These are phyloP conservation scores for Phytoseiulus persimilis DNA, from an alignment of 2,888 invertebrate species.

Conservation along the genomic window DNA sequence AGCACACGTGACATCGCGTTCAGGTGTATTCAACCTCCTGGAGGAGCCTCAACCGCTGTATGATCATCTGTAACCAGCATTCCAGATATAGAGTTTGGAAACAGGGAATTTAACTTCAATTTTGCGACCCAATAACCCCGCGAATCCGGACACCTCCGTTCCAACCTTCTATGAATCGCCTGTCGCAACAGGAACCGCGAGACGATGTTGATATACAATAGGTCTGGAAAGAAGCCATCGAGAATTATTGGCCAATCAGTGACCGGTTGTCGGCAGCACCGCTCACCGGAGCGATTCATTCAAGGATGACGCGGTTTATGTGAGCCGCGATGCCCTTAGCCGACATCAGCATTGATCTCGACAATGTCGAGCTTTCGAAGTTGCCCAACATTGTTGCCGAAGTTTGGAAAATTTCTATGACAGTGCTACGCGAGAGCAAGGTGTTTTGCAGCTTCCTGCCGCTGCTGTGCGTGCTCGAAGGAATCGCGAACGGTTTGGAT, in stretches of 20 bases:
- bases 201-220: not conserved
- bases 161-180: not conserved
- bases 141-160: too few species aligned
- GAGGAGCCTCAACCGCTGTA: too few species aligned
- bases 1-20: too few species aligned
- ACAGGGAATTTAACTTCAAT: too few species aligned
- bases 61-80: too few species aligned
- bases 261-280: not conserved
- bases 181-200: not conserved
- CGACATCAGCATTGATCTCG: not conserved
- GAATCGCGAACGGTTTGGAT: not conserved
- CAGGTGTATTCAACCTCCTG: too few species aligned
- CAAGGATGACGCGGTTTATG: not conserved
- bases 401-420: slow-evolving; percentile 13
- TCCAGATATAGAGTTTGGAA: too few species aligned
- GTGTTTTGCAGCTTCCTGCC: not conserved
- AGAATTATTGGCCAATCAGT: not conserved
- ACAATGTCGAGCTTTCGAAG: not conserved
- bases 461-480: not conserved
- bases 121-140: too few species aligned
- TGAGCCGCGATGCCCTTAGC: not conserved
- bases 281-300: not conserved
- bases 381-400: not conserved
- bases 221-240: not conserved
- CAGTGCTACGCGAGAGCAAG: slow-evolving; percentile 5